Evolutionary conservation across 2,113 vertebrate genomes (phyloP), one percentile per base, ranked within the genome.

Genomic region (Triplophysa rosa): DNA sequence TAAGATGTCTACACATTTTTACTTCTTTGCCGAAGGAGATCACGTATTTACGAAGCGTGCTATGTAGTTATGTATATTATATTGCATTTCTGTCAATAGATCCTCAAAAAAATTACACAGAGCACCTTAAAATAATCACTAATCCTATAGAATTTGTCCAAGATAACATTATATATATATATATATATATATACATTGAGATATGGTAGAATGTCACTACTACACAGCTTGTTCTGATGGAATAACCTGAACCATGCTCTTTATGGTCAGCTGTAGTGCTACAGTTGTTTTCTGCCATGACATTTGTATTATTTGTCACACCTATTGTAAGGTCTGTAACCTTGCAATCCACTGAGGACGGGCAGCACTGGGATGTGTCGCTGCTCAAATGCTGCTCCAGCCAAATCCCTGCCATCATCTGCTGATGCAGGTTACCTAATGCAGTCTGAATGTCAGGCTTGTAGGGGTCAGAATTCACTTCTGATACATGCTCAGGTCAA

Each of bases 361-460:
- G 58, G 47, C 49, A 82, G 59, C 29, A 78, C 29, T 21, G 21
- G 72, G 45, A 59, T 52, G 56, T 73, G 49, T 54, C 16, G 14
- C 49, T 42, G 54, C 47, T 64, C 40, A 67, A 59, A 79, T 64
- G 81, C 81, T 49, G 47, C 67, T 78, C 54, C 67, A 62, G 58
- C 56, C 19, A 70, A 86, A 80, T 86, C 82, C 80, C 76, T 61
- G 58, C 69, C 54, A 64, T 61, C 80, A 72, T 72, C 76, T 67
- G 65, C 65, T 80, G 82, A 79, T 78, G 78, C 33, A 62, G 42
- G 65, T 40, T 54, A 1, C 45, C 82, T 85, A 79, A 87, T 85
- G 86, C 82, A 84, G 78, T 81, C 77, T 76, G 80, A 82, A 70
- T 82, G 80, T 81, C 80, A 62, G 24, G 47, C 49, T 58, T 61